Evolutionary conservation across 2,113 vertebrate species (phyloP).

Genomic region (Tupaia tana): DNA sequence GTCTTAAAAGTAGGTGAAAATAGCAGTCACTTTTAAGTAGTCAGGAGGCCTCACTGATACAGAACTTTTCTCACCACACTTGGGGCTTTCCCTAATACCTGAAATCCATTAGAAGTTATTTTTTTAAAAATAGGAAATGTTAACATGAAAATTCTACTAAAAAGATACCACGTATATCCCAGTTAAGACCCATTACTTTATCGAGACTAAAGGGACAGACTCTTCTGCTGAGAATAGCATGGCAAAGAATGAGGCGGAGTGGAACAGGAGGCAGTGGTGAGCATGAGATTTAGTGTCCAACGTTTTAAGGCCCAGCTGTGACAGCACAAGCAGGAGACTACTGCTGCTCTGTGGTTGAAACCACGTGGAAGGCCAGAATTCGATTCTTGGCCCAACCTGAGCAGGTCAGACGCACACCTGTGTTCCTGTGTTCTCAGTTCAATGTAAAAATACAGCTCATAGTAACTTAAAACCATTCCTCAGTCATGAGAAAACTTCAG

Average conservation of each 20-base stretch:
- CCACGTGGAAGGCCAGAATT: no score
- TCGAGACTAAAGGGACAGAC: not conserved
- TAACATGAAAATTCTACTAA: not conserved
- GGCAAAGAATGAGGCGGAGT: not conserved
- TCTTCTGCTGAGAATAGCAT: not conserved
- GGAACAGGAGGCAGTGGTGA: not conserved
- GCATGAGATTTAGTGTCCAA: not conserved
- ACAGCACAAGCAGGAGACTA: no score
- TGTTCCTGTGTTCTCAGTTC: conserved; percentile 2
- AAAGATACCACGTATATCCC: not conserved
- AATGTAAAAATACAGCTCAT: not conserved
- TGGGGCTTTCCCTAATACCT: not conserved
- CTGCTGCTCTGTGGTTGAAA: no score
- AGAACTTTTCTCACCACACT: not conserved
- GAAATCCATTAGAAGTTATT: not conserved
- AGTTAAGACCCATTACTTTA: not conserved
- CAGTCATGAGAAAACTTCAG: not conserved
- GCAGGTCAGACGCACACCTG: no score
- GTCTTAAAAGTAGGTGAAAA: not conserved
- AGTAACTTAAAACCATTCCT: conserved; percentile 42
- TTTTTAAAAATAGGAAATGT: not conserved
- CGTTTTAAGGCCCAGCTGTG: not conserved
- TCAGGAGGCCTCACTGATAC: not conserved
- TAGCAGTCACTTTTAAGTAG: not conserved
- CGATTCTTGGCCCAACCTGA: no score